Evolutionary conservation across 2,888 invertebrate species (phyloP), one percentile per base, ranked within the genome.

Genomic region (Drosophila anomalata): DNA sequence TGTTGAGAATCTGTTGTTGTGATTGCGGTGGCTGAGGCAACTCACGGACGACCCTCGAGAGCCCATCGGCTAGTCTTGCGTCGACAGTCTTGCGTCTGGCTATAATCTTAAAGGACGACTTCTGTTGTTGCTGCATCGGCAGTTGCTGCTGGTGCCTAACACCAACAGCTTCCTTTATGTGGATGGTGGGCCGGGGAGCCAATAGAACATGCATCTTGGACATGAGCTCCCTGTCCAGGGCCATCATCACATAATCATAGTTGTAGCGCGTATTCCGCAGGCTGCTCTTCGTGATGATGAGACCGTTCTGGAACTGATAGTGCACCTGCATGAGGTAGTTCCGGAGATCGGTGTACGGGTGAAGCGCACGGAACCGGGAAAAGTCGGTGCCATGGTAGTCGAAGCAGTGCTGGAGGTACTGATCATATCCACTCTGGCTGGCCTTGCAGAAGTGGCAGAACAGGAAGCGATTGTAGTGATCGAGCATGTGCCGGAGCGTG

Each of bases 401-500:
- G 61, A 90, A 89, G 39, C 82, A 89, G 31, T 90, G 90, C 57
- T 90, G 89, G 62, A 90, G 84, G 41, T 90, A 90, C 12, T 76
- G 76, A 7, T 86, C 84, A 31, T 89, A 89, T 3, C 78, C 85
- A 3, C 65, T 76, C 3, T 70, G 44, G 1, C 31, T 1, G 0
- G 2, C 5, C 0, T 42, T 6, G 12, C 91, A 91, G 11, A 87
- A 87, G 14, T 65, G 42, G 11, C 91, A 91, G 1, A 50, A 26
- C 3, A 58, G 61, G 50, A 90, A 91, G 0, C 75, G 73, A 12
- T 48, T 72, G 50, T 79, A 90, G 51, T 91, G 91, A 62, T 89
- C 88, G 12, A 90, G 68, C 82, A 93, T 92, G 61, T 94, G 94
- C 0, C 86, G 87, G 29, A 90, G 67, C 24, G 93, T 81, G 0